Percentiles rank a stretch among this genome's conserved stretches.
These are phyloP conservation scores for Morus bassanus DNA, from an alignment of 2,797 vertebrate species.

Conservation along the genomic window DNA sequence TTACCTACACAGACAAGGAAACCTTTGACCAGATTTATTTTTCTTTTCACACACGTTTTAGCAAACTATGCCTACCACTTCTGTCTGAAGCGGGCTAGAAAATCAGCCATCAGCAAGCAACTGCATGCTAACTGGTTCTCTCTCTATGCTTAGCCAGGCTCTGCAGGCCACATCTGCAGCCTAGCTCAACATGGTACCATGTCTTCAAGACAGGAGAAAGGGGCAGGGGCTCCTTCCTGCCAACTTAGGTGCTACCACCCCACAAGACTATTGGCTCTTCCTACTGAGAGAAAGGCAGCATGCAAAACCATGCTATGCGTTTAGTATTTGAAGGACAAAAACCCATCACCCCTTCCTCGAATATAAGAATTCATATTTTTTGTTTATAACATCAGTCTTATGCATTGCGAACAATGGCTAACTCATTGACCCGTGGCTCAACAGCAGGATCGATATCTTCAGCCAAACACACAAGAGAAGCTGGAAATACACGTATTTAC, in stretches of 20 bases:
- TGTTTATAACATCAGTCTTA: background rate
- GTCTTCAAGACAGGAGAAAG: background rate
- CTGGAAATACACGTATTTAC: background rate
- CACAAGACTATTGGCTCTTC: background rate
- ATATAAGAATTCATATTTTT: background rate
- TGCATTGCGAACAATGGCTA: background rate
- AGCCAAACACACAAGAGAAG: background rate
- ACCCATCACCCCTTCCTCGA: background rate
- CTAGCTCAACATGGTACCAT: fast-evolving
- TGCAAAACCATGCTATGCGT: fast-evolving
- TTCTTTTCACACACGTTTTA: background rate
- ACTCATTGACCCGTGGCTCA: background rate
- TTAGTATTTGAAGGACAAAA: background rate
- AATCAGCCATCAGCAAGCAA: background rate
- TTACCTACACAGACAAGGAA: background rate
- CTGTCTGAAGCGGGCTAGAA: background rate
- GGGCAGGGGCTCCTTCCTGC: background rate
- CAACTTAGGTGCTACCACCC: background rate
- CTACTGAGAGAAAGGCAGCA: background rate
- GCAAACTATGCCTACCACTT: background rate
- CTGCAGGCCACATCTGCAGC: background rate
- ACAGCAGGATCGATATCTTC: background rate
- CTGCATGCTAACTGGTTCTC: background rate
- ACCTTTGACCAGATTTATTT: background rate
- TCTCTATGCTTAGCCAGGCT: background rate